phyloP scores from a whole-genome alignment of 2,113 vertebrate genomes.

The Cyprinodon tularosa region DNA sequence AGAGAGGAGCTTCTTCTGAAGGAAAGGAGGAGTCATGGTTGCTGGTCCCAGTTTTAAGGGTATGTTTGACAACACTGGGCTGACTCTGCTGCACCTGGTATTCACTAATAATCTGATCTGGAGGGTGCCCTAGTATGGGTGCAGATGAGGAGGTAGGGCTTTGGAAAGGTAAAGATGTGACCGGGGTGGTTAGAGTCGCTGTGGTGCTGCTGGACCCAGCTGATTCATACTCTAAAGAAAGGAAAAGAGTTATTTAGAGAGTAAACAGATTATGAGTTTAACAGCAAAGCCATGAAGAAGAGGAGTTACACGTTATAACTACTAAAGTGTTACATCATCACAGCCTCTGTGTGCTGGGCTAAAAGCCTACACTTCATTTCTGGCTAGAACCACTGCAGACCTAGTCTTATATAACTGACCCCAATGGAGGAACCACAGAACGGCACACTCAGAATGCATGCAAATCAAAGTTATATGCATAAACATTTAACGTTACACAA shows the following conservation, averaged over 20 bases:
- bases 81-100: constrained; percentile 59
- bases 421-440: constrained; percentile 20
- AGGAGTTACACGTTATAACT: constrained; percentile 54
- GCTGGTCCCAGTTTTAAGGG: background rate
- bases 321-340: constrained; percentile 50
- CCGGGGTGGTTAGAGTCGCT: constrained; percentile 69
- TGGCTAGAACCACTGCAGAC: constrained; percentile 77
- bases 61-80: constrained; percentile 35
- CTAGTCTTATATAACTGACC: constrained; percentile 68
- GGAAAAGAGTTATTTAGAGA: constrained; percentile 28
- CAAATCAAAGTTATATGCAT: too few species aligned
- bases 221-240: constrained; percentile 63
- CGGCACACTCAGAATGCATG: constrained; percentile 23
- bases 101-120: constrained; percentile 31
- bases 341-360: constrained; percentile 50
- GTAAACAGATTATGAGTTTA: constrained; percentile 24
- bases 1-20: constrained; percentile 70
- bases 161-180: constrained; percentile 57
- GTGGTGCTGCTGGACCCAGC: constrained; percentile 42
- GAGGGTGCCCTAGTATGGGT: constrained; percentile 38
- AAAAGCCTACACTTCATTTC: constrained; percentile 74
- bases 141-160: constrained; percentile 35
- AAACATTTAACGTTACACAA: background rate
- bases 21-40: constrained; percentile 35
- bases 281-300: constrained; percentile 19